These are phyloP conservation scores for Osmerus eperlanus DNA, from an alignment of 2,113 vertebrate genomes.

Conservation along the genomic window DNA sequence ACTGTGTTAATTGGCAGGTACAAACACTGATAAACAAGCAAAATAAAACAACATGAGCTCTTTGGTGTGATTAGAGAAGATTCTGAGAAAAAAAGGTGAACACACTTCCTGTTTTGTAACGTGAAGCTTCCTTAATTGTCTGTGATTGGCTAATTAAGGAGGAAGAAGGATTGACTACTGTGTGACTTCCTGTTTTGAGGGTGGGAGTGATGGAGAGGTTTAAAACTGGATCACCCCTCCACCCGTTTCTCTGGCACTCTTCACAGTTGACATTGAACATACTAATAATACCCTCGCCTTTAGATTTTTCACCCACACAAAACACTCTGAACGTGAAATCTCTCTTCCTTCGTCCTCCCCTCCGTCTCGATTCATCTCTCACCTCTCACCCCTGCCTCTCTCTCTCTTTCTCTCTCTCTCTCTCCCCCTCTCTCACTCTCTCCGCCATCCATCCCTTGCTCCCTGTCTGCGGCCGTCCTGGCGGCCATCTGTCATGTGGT, in stretches of 20 bases:
- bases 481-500: slow-evolving; percentile 73
- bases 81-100: slow-evolving; percentile 46
- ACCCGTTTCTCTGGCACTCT: neutral
- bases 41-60: slow-evolving; percentile 66
- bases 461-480: slow-evolving; percentile 65
- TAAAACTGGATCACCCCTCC: too few relatives aligned
- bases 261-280: slow-evolving; percentile 55
- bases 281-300: slow-evolving; percentile 47
- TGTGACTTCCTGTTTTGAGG: slow-evolving; percentile 1
- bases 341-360: slow-evolving; percentile 55
- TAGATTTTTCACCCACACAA: slow-evolving; percentile 47
- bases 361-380: slow-evolving; percentile 43
- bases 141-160: neutral
- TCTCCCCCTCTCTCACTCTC: slow-evolving; percentile 27
- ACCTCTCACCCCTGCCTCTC: slow-evolving; percentile 57
- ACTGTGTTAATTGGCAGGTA: slow-evolving; percentile 73
- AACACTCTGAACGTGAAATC: slow-evolving; percentile 52
- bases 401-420: slow-evolving; percentile 45
- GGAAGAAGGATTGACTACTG: neutral
- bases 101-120: slow-evolving; percentile 27
- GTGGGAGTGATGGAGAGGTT: neutral
- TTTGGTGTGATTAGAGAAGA: slow-evolving; percentile 72
- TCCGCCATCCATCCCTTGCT: slow-evolving; percentile 46
- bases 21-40: slow-evolving; percentile 71
- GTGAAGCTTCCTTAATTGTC: slow-evolving; percentile 17